Evolutionary conservation across 2,888 invertebrate genomes (phyloP).

Genomic region (Watsonalla binaria): DNA sequence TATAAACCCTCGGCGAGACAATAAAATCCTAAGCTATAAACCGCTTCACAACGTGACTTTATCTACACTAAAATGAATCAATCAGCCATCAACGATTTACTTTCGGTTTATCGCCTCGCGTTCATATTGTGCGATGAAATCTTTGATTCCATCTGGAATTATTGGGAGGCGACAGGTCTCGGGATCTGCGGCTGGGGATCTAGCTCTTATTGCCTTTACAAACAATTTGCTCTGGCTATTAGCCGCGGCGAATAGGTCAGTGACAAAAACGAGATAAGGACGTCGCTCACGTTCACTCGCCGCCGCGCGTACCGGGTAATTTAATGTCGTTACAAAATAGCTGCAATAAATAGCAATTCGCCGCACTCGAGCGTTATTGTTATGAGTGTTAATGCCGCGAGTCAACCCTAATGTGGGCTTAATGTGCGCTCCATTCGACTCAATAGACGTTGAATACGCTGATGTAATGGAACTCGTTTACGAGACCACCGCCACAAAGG

Average conservation of each 20-base stretch:
- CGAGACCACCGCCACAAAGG: conserved; percentile 30
- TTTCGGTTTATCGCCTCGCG: conserved; percentile 39
- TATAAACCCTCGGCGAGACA: conserved; percentile 44
- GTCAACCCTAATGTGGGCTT: conserved; percentile 44
- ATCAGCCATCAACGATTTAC: conserved; percentile 49
- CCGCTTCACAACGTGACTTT: conserved; percentile 44
- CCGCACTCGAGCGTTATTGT: conserved; percentile 43
- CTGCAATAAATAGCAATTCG: conserved; percentile 55
- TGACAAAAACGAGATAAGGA: conserved; percentile 40
- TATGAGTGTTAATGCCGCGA: conserved; percentile 48
- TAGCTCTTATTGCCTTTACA: conserved; percentile 22
- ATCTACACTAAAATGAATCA: conserved; percentile 61
- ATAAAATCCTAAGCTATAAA: conserved; percentile 56
- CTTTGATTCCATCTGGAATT: conserved; percentile 24
- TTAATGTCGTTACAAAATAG: conserved; percentile 49
- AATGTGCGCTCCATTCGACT: conserved; percentile 34
- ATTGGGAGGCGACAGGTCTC: conserved; percentile 17
- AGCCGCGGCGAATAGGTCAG: conserved; percentile 38
- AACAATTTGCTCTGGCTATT: conserved; percentile 35
- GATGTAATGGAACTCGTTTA: conserved; percentile 46
- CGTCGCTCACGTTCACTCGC: conserved; percentile 24
- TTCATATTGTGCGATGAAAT: conserved; percentile 28
- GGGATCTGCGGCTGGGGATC: conserved; percentile 10
- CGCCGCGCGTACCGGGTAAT: conserved; percentile 26
- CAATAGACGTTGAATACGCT: conserved; percentile 33